These are phyloP conservation scores for Megamerina dolium DNA, from an alignment of 2,888 invertebrate genomes.

Conservation along the genomic window DNA sequence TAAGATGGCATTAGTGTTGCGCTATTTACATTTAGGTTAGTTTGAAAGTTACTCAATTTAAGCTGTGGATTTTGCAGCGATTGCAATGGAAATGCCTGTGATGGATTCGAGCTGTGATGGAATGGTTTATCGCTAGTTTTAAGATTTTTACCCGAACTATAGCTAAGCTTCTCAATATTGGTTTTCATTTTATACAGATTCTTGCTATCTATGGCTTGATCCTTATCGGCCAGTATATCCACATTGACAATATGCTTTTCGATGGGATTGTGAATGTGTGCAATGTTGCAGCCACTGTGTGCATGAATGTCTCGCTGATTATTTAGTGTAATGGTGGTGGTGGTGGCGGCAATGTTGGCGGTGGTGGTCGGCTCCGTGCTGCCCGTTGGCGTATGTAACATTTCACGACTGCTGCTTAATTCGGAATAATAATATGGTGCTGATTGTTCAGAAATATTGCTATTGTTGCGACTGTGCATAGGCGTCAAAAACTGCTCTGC, in stretches of 20 bases:
- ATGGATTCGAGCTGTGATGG: conserved; percentile 3
- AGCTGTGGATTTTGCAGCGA: conserved; percentile 20
- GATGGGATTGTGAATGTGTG: conserved; percentile 53
- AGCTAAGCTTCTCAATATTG: conserved; percentile 43
- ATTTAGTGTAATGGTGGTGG: conserved; percentile 50
- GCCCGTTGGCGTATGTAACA: conserved; percentile 20
- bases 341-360: too few relatives aligned
- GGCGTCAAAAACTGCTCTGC: conserved; percentile 43
- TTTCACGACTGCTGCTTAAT: conserved; percentile 29
- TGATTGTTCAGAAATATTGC: conserved; percentile 57
- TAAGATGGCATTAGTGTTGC: conserved; percentile 4
- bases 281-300: conserved; percentile 21
- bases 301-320: conserved; percentile 63
- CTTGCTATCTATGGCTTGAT: conserved; percentile 49
- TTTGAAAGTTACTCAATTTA: conserved; percentile 25
- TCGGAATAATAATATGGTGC: conserved; percentile 87
- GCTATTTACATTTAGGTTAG: conserved; percentile 13
- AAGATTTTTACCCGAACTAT: conserved; percentile 36
- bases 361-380: too few relatives aligned
- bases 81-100: conserved; percentile 15
- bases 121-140: conserved; percentile 30
- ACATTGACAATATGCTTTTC: conserved; percentile 52
- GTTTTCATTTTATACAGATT: conserved; percentile 45
- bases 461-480: conserved; percentile 59
- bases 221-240: conserved; percentile 64